Base-by-base conservation (phyloP, 2,797 vertebrate genomes). In the Muscicapa striata region DNA sequence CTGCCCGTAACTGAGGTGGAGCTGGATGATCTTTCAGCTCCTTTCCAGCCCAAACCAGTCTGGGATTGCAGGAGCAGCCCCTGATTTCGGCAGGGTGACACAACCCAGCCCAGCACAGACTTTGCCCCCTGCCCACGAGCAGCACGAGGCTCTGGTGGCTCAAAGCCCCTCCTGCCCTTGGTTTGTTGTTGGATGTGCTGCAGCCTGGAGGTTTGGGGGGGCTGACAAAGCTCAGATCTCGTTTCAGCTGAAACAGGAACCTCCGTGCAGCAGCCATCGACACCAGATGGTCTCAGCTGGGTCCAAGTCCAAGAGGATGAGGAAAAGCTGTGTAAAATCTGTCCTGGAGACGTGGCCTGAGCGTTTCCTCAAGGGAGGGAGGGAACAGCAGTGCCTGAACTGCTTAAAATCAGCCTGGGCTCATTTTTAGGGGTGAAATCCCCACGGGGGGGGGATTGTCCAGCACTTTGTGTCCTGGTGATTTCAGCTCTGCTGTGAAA, bases 281-380 rank as follows among this genome's bases (percentile, higher is more conserved):
- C 86, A 67, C 57, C 84, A 81, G 89, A 84, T 86, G 84, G 74
- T 12, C 84, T 90, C 58, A 52, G 77, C 83, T 84, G 84, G 54
- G 11, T 84, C 34, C 3, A 16, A 48, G 62, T 59, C 83, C 84
- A 61, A 59, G 72, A 19, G 84, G 69, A 43, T 45, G 86, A 86
- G 80, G 57, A 64, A 78, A 76, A 74, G 64, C 76, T 67, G 52
- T 3, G 5, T 29, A 3, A 62, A 83, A 85, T 76, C 61, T 1
- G 1, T 43, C 61, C 4, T 5, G 61, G 54, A 38, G 87, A 81
- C 4, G 6, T 78, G 87, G 58, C 67, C 75, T 5, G 36, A 10
- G 80, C 36, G 67, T 8, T 5, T 78, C 58, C 41, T 55, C 13
- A 4, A 36, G 54, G 87, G 11, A 63, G 10, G 2, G 5, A 70